Evolutionary conservation across 2,113 vertebrate genomes (phyloP), one percentile per base, ranked within the genome.

Genomic region (Oreochromis tanganicae): DNA sequence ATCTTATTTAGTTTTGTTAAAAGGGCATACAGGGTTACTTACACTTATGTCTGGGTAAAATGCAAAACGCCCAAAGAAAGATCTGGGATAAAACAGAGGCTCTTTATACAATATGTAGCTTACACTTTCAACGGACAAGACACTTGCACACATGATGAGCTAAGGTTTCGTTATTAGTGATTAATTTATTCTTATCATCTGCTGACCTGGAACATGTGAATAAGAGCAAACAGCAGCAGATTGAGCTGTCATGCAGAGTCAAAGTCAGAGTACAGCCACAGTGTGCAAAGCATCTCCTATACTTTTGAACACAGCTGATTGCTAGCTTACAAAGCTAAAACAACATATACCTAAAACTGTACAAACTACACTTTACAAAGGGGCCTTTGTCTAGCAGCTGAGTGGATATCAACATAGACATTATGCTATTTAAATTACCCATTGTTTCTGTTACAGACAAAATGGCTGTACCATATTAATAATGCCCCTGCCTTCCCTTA

Each of bases 151-250:
- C 3, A 54, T 50, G 19, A 75, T 41, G 68, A 84, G 78, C 71
- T 17, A 13, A 55, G 5, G 78, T 32, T 50, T 5, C 7, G 27
- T 61, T 27, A 10, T 11, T n/a, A 27, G 19, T 14, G 46, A 87
- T 94, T 87, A 59, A 89, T 89, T 34, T 9, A 2, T 50, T 38
- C 7, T 86, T 78, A 80, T 90, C 66, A 52, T 57, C 14, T 43
- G 57, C 84, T 85, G 85, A 82, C 56, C 85, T 27, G 21, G 19
- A 84, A 56, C 59, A 84, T 71, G 27, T 82, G 56, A 89, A 75
- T 17, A 19, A 85, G 84, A 78, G 4, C 83, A 85, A 92, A 82
- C n/a, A 57, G 6, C 82, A 80, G 83, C 87, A 81, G 81, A 86
- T 68, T 84, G 66, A 57, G 11, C 5, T 55, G 27, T 63, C 17